Evolutionary conservation across 2,113 vertebrate genomes (phyloP).

Genomic region (Rhinoptilus africanus): DNA sequence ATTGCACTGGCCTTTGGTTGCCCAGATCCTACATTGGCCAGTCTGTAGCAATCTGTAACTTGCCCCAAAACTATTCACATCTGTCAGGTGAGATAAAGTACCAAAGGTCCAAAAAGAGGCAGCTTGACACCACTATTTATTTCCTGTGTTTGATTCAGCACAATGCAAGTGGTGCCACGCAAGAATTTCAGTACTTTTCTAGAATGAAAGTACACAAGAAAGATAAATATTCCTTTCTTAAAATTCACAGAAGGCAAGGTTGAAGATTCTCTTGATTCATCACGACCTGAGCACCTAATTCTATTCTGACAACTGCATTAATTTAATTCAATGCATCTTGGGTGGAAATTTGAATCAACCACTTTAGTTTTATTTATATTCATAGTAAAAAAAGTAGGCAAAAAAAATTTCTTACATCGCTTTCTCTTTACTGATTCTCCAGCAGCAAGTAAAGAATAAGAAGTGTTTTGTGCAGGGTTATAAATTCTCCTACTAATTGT

Average conservation of each 20-base stretch:
- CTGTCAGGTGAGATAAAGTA: not conserved
- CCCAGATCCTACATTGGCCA: not conserved
- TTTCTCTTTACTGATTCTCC: not conserved
- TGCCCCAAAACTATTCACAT: not conserved
- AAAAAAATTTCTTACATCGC: rapidly evolving
- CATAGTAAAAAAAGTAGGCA: not conserved
- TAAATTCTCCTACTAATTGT: not conserved
- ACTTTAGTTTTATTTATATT: not conserved
- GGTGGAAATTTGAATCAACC: not conserved
- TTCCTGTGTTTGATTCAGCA: constrained; percentile 6
- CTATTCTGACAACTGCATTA: not conserved
- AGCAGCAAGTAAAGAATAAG: not conserved
- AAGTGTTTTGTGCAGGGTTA: not conserved
- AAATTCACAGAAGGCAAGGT: not conserved
- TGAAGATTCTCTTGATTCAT: not conserved
- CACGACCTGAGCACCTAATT: not conserved
- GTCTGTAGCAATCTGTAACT: not conserved
- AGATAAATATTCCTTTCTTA: not conserved
- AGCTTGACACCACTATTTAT: not conserved
- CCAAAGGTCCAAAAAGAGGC: not conserved
- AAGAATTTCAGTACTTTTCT: not conserved
- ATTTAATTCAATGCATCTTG: not conserved
- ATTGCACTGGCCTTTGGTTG: not conserved
- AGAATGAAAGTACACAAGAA: not conserved
- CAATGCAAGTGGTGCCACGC: not conserved